These are phyloP conservation scores for Epizoanthus fatuus DNA, from an alignment of 92 coral and sea anemone species.

Conservation along the genomic window DNA sequence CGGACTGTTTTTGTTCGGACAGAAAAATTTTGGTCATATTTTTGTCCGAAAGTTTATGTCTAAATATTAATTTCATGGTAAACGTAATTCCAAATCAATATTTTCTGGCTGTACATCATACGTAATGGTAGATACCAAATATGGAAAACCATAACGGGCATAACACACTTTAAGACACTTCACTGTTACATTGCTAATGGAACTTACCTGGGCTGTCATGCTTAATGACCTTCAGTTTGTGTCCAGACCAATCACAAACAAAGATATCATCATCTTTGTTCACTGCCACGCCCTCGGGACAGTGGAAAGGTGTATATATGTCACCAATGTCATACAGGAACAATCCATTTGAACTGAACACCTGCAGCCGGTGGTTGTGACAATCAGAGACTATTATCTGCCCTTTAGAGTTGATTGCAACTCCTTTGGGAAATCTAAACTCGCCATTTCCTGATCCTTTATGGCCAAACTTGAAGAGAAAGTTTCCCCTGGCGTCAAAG, in stretches of 20 bases:
- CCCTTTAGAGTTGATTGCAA: conserved; percentile 3
- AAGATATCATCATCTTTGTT: neutral
- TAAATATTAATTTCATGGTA: no score
- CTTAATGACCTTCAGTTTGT: conserved; percentile 4
- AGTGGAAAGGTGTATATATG: neutral
- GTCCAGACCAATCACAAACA: conserved; percentile 23
- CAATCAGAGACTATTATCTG: neutral
- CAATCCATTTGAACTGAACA: neutral
- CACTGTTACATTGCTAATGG: neutral
- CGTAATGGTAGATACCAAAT: no score
- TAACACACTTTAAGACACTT: no score
- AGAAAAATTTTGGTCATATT: no score
- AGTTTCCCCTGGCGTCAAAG: neutral
- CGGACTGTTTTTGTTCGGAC: no score
- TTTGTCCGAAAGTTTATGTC: no score
- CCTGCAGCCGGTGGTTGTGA: neutral
- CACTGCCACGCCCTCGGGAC: conserved; percentile 9
- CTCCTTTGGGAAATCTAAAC: conserved; percentile 9
- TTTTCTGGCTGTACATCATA: no score
- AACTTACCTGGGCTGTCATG: neutral
- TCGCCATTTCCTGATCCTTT: neutral
- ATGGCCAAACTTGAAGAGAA: conserved; percentile 9
- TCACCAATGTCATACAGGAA: neutral
- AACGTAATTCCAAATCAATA: no score
- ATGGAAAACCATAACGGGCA: no score